Percentiles rank a stretch among this genome's conserved stretches.
phyloP scores from a whole-genome alignment of 1,140 invertebrate species.

The Wasmannia auropunctata region DNA sequence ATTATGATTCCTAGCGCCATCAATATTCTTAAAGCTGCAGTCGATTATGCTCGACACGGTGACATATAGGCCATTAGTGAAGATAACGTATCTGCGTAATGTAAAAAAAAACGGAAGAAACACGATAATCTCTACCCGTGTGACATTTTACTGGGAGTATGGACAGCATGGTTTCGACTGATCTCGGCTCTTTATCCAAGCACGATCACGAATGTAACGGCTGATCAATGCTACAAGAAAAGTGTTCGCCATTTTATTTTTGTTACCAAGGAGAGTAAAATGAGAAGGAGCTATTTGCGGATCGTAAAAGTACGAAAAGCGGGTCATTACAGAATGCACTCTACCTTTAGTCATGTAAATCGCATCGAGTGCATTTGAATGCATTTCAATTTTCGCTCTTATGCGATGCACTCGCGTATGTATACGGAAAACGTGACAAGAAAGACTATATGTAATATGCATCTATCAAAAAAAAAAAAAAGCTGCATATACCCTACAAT shows the following conservation, averaged over 20 bases:
- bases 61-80: not conserved
- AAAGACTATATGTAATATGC: not conserved
- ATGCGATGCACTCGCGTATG: not conserved
- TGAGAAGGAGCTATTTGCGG: not conserved
- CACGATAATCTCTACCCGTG: not conserved
- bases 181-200: not conserved
- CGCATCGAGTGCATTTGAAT: not conserved
- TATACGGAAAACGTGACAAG: not conserved
- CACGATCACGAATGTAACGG: not conserved
- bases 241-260: not conserved
- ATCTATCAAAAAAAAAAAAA: not conserved
- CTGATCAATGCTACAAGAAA: not conserved
- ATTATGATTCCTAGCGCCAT: not conserved
- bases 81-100: not conserved
- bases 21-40: not conserved
- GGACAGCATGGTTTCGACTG: not conserved
- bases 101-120: not conserved
- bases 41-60: not conserved
- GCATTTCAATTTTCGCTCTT: not conserved
- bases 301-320: not conserved
- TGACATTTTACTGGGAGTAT: not conserved
- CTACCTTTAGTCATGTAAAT: conserved; percentile 15
- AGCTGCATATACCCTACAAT: not conserved
- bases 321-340: not conserved
- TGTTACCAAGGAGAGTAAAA: not conserved